Evolutionary conservation across 2,797 vertebrate genomes (phyloP).

Genomic region (Pangasius krempfi): DNA sequence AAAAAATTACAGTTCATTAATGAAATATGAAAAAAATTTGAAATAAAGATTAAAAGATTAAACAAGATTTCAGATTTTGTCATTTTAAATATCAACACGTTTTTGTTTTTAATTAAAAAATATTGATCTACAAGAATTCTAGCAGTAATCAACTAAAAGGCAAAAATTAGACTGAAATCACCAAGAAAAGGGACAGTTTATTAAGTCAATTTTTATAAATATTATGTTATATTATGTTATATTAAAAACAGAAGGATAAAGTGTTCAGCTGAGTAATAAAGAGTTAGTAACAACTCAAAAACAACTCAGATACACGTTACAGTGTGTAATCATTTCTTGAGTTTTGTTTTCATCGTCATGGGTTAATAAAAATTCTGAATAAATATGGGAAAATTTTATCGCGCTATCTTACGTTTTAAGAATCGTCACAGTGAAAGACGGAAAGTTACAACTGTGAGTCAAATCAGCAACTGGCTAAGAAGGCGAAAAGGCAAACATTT

Average conservation of each 20-base stretch:
- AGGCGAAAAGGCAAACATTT: no score
- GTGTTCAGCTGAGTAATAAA: neutral
- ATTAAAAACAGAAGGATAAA: neutral
- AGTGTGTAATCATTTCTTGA: neutral
- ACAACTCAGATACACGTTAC: neutral
- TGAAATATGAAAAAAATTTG: no score
- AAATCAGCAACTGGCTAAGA: neutral
- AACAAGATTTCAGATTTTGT: neutral
- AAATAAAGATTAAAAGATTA: neutral
- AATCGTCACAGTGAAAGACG: neutral
- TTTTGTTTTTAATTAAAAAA: neutral
- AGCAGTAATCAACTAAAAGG: neutral
- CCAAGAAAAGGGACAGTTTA: no score
- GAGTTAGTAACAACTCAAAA: neutral
- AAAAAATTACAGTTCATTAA: neutral
- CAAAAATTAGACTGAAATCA: neutral
- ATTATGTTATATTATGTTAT: neutral
- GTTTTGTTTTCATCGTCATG: neutral
- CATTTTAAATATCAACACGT: neutral
- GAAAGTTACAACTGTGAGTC: neutral
- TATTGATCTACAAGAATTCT: neutral
- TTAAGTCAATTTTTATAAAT: neutral
- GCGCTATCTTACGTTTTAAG: neutral
- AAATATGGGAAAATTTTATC: neutral
- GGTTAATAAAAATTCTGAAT: neutral